Conservation (phyloP, 2,797 vertebrate species). For the Sebastiscus tertius region DNA sequence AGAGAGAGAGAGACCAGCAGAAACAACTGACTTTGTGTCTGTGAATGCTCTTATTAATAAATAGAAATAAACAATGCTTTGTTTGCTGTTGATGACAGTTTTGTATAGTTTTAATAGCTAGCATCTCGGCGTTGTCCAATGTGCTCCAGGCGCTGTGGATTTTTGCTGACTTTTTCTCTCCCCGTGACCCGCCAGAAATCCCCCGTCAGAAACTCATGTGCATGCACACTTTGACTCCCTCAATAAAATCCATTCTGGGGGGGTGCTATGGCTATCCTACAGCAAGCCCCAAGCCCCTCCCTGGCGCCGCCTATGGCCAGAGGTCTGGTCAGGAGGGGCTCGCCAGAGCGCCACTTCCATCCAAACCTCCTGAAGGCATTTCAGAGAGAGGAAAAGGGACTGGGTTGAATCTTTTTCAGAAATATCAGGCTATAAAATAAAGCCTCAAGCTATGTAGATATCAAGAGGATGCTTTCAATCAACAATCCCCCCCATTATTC, state of each 20-base stretch:
- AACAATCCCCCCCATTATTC: neutral
- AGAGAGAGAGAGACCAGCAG: neutral
- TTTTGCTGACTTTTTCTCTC: neutral
- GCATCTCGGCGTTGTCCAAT: too few species aligned
- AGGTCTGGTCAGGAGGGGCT: neutral
- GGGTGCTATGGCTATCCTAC: too few species aligned
- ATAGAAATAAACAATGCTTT: neutral
- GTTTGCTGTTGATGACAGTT: too few species aligned
- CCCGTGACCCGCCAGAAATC: neutral
- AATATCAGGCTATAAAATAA: neutral
- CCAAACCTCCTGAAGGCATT: neutral
- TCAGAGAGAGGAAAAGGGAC: neutral
- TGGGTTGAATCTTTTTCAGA: neutral
- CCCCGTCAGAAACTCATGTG: neutral
- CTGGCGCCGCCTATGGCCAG: neutral
- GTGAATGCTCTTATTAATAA: neutral
- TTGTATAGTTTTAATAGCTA: too few species aligned
- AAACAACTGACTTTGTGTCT: neutral
- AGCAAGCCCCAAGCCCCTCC: too few species aligned
- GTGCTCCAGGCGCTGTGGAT: neutral
- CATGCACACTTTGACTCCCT: neutral
- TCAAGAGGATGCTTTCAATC: neutral
- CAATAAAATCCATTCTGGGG: neutral
- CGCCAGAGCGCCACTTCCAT: neutral
- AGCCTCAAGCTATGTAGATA: neutral